Conservation (phyloP, 2,888 invertebrate species). For the Melinaea marsaeus region DNA sequence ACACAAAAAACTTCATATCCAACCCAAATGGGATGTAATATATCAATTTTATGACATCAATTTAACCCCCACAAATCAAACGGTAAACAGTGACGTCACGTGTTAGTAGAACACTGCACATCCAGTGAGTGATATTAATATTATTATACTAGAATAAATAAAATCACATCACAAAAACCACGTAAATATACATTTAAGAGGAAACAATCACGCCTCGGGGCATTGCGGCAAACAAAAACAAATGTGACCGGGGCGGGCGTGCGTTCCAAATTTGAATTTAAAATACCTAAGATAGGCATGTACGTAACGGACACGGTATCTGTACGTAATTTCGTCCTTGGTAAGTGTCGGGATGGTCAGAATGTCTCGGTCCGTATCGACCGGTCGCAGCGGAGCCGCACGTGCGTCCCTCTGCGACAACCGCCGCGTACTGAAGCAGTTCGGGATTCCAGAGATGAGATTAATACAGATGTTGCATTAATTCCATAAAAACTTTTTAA, state of each 20-base stretch:
- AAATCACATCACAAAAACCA: background rate
- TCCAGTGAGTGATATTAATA: too few relatives aligned
- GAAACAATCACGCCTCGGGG: background rate
- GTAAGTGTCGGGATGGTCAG: conserved; percentile 11
- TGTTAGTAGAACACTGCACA: too few relatives aligned
- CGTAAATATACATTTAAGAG: background rate
- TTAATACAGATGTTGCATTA: conserved; percentile 19
- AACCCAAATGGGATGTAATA: too few relatives aligned
- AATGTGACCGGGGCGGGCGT: background rate
- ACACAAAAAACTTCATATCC: too few relatives aligned
- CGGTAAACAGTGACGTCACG: too few relatives aligned
- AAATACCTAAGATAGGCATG: background rate
- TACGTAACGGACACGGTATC: background rate
- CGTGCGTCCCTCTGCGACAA: conserved; percentile 55
- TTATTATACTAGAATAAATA: too few relatives aligned
- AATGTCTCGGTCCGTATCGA: conserved; percentile 34
- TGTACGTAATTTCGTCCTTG: conserved; percentile 38
- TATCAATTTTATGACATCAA: too few relatives aligned
- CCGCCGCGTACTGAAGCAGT: conserved; percentile 59
- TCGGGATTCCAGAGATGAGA: conserved; percentile 24
- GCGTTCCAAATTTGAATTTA: background rate
- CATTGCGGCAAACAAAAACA: background rate
- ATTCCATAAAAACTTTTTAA: background rate
- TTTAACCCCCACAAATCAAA: too few relatives aligned
- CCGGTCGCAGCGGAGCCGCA: conserved; percentile 26